A percentile compares a stretch with the other conserved stretches of the same genome.
phyloP scores from a whole-genome alignment of 2,888 invertebrate genomes.

The Myathropa florea region DNA sequence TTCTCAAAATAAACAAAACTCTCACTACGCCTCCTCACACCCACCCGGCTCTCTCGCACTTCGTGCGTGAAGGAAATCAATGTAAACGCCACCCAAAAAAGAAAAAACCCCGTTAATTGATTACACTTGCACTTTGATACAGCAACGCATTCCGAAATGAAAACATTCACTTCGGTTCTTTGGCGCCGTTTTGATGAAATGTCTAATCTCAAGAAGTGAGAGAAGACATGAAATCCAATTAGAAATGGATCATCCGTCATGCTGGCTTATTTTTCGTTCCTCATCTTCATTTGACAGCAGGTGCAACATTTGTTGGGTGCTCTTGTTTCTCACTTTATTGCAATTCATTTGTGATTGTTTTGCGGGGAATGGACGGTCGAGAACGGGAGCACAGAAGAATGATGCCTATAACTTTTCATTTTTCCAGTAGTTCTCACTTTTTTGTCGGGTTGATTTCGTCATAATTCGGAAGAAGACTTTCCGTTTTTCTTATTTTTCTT shows the following conservation, averaged over 20 bases:
- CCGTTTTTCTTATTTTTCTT: not conserved
- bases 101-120: slow-evolving; percentile 50
- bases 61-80: slow-evolving; percentile 6
- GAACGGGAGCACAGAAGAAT: not conserved
- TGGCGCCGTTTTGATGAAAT: slow-evolving; percentile 39
- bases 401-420: not conserved
- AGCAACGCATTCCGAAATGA: slow-evolving; percentile 1
- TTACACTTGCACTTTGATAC: slow-evolving; percentile 53
- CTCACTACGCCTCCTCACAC: not conserved
- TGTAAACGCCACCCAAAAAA: slow-evolving; percentile 43
- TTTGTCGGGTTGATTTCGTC: not conserved
- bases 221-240: not conserved
- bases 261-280: slow-evolving; percentile 1
- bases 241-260: slow-evolving; percentile 40
- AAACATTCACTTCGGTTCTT: not conserved
- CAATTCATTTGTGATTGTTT: slow-evolving; percentile 12
- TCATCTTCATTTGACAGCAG: slow-evolving; percentile 14
- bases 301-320: slow-evolving; percentile 21
- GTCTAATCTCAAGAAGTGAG: slow-evolving; percentile 1
- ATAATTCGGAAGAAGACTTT: slow-evolving; percentile 31
- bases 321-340: not conserved
- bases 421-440: slow-evolving; percentile 10
- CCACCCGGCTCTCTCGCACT: not conserved
- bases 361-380: not conserved
- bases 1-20: slow-evolving; percentile 45